Evolutionary conservation across 1,140 invertebrate genomes (phyloP).

Genomic region (Hirudo medicinalis): DNA sequence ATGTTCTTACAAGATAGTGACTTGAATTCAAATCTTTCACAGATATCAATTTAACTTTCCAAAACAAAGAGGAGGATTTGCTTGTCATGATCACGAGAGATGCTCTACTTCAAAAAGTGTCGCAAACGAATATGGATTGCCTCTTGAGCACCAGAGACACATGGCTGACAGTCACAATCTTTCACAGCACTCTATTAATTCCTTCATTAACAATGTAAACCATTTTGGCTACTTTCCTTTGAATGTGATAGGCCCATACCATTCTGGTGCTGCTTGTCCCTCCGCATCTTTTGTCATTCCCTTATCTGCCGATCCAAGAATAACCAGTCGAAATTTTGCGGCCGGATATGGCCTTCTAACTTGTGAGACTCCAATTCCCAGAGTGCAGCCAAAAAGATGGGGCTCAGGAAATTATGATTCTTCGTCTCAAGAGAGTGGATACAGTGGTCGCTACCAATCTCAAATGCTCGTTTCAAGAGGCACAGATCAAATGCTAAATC

Average conservation of each 20-base stretch:
- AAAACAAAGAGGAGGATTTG: no score
- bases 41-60: no score
- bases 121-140: neutral
- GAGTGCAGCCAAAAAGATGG: no score
- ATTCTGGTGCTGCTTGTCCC: neutral
- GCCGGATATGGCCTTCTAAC: slow-evolving; percentile 3
- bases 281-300: neutral
- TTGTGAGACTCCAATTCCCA: neutral
- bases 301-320: neutral
- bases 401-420: no score
- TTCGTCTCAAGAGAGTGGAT: no score
- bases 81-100: neutral
- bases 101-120: neutral
- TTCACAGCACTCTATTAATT: neutral
- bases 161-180: neutral
- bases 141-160: neutral
- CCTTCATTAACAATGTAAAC: neutral
- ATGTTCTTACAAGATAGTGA: neutral
- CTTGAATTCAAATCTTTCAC: neutral
- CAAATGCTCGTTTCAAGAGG: no score
- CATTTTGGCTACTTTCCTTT: neutral
- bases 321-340: neutral
- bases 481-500: no score
- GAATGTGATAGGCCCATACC: neutral
- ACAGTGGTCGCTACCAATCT: no score